Evolutionary conservation across 1,140 invertebrate species (phyloP), one percentile per base, ranked within the genome.

Genomic region (Drosophila kohkoa): DNA sequence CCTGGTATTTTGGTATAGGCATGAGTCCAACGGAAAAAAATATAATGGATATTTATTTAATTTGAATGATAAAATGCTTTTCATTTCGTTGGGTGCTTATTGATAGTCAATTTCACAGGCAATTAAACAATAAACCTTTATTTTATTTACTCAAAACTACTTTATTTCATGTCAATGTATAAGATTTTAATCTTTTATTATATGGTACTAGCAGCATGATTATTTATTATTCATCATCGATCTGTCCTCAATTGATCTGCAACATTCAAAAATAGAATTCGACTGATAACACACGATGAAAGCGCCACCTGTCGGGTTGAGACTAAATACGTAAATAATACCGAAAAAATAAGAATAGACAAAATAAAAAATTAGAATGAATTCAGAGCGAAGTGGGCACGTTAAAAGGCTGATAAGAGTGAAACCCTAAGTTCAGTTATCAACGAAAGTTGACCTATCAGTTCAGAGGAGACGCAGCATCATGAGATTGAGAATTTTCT

Each of bases 401-500:
- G 45, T 15, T 25, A n/a, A 48, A 6, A 3, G 5, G 0, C 16
- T 35, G 69, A 73, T 73, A 74, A 48, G 64, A 10, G 3, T 3
- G 25, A 6, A 28, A 45, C 20, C 2, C 41, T 10, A 48, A 13
- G 30, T 48, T 15, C 11, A 13, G 64, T 74, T 74, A 74, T 74
- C 71, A 28, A 13, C 46, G 48, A 8, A 8, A 48, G 57, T 16
- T 69, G 57, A 69, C 65, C 65, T 57, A 11, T 0, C 16, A 68
- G 57, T 41, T 69, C 65, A 69, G 41, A 15, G 28, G 1, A 48
- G 51, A 54, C 25, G 28, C 7, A 25, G 46, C 16, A 8, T 38
- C 48, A 16, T 16, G 32, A 48, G 63, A 66, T 72, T 65, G 62
- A 13, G 15, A 38, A 16, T 32, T 54, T 73, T 73, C n/a, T 35